Evolutionary conservation across 2,113 vertebrate genomes (phyloP).

Genomic region (Passer domesticus): DNA sequence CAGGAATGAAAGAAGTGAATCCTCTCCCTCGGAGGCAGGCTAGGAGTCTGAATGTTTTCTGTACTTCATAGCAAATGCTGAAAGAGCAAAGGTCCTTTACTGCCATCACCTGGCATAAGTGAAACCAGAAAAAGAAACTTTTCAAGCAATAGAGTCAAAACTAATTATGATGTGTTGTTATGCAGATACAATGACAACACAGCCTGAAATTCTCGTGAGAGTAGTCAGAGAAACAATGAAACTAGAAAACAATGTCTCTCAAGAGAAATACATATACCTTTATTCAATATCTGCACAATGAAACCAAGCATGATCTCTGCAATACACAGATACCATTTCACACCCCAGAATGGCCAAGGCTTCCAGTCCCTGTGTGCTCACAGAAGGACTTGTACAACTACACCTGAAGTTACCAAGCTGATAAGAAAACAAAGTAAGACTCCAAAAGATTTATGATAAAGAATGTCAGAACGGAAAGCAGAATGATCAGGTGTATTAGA

Average conservation of each 20-base stretch:
- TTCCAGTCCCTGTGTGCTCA: background rate
- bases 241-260: background rate
- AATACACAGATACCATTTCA: background rate
- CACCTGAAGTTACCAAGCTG: background rate
- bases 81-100: conserved; percentile 67
- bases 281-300: background rate
- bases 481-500: background rate
- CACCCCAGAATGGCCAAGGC: background rate
- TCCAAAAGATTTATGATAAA: background rate
- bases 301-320: background rate
- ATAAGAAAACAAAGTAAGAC: background rate
- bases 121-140: conserved; percentile 18
- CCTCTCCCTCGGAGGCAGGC: background rate
- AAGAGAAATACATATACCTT: background rate
- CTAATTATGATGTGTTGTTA: background rate
- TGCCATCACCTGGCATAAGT: conserved; percentile 74
- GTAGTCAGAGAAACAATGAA: background rate
- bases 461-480: background rate
- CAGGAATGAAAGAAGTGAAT: background rate
- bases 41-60: background rate
- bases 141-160: background rate
- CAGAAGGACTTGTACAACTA: background rate
- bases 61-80: background rate
- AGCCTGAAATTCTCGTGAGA: background rate
- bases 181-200: background rate